Percentiles rank a stretch among this genome's conserved stretches.
Conservation (phyloP, 2,113 vertebrate genomes). For the Azemiops feae region DNA sequence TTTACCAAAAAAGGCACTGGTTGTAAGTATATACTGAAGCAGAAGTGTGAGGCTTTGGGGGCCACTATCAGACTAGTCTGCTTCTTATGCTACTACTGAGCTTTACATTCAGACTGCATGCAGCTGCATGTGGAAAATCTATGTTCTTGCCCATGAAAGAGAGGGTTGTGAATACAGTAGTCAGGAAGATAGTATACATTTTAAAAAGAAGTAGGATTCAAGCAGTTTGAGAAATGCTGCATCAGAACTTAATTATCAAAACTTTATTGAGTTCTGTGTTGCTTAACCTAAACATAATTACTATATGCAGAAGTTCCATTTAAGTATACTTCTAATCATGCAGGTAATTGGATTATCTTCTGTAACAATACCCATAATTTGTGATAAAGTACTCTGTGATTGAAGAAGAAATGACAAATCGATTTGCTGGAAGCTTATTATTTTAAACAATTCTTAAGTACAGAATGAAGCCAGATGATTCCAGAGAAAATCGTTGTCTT, state of each 20-base stretch:
- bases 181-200: neutral
- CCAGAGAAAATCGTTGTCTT: neutral
- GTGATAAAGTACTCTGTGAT: neutral
- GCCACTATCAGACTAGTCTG: neutral
- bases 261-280: neutral
- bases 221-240: neutral
- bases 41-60: neutral
- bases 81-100: neutral
- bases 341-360: neutral
- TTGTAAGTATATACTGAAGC: neutral
- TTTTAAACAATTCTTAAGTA: neutral
- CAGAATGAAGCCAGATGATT: neutral
- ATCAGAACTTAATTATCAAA: neutral
- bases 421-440: neutral
- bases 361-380: neutral
- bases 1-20: too few species aligned
- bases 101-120: neutral
- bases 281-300: neutral
- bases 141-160: neutral
- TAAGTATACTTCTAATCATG: neutral
- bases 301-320: neutral
- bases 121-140: neutral
- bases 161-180: neutral
- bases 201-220: neutral
- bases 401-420: neutral